phyloP scores from a whole-genome alignment of 2,113 vertebrate genomes.

The Pelecanus crispus region DNA sequence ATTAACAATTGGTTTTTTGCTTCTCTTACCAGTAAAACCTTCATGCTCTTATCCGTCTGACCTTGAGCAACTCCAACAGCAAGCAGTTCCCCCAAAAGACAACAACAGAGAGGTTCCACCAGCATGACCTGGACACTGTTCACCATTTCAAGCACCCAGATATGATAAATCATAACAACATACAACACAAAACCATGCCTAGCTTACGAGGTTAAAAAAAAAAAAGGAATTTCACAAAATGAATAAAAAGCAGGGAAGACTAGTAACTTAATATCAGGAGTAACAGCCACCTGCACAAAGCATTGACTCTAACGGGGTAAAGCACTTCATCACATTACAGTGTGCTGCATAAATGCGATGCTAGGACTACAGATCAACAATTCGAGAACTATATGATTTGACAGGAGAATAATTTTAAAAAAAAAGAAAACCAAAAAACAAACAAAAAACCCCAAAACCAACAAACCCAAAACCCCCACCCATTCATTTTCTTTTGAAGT shows the following conservation, averaged over 20 bases:
- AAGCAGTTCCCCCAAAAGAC: background rate
- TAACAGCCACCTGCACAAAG: background rate
- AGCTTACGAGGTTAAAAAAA: background rate
- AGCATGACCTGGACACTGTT: background rate
- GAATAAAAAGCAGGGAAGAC: background rate
- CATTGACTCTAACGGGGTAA: background rate
- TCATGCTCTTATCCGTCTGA: too few species aligned
- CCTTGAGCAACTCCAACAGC: background rate
- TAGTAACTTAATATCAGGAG: background rate
- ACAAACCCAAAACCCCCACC: too few species aligned
- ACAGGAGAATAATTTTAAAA: background rate
- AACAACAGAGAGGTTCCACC: background rate
- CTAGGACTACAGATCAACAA: background rate
- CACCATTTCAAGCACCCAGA: background rate
- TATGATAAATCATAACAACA: background rate
- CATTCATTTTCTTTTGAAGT: background rate
- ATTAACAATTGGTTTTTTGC: background rate
- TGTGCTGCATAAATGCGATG: background rate
- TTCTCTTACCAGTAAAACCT: background rate
- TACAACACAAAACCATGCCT: background rate
- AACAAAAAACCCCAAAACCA: too few species aligned
- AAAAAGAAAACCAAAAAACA: too few species aligned
- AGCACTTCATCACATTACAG: background rate
- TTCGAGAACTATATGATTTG: accelerated
- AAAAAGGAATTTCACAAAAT: too few species aligned